Evolutionary conservation across 2,113 vertebrate genomes (phyloP), one percentile per base, ranked within the genome.

Genomic region (Nesogale talazaci): DNA sequence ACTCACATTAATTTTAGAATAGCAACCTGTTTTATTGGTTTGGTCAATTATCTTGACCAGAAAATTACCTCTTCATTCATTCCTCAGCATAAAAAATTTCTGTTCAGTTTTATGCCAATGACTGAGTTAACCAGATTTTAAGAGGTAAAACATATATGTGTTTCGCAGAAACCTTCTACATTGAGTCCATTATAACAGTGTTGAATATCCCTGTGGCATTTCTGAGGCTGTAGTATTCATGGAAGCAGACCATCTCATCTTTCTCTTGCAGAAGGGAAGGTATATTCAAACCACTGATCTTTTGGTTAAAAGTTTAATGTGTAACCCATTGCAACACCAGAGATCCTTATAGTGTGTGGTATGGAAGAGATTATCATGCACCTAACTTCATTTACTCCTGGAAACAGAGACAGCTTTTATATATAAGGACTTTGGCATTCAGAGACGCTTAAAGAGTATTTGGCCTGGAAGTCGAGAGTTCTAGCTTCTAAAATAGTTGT

Each of bases 91-190:
- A 5, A 27, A 5, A 27, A 17, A 34, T n/a, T 80, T 36, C n/a
- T 78, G 25, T 25, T 63, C 38, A 69, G 12, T 11, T 36, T 6
- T 12, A 36, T 46, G 27, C 5, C 19, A 17, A 3, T 8, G 23
- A 3, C 20, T 3, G 1, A 2, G 9, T 52, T 70, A 11, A 25
- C 22, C 22, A 17, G 3, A 36, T 2, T 0, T 0, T 2, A 23
- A 70, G 52, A 42, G 19, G 22, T 2, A 22, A 11, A 74, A 31
- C 46, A 31, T 19, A 9, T 46, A 46, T 7, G 31, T 42, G 59
- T 23, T 61, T 65, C 25, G 8, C 63, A 22, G 31, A 23, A 31
- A 36, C 7, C 34, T 6, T 2, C 31, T 34, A 31, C 5, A 5
- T 34, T 1, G 16, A 36, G 70, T 72, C 19, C 19, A 36, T 72